Base-by-base conservation (phyloP, 1,140 invertebrate genomes). In the Stegodyphus dumicola region DNA sequence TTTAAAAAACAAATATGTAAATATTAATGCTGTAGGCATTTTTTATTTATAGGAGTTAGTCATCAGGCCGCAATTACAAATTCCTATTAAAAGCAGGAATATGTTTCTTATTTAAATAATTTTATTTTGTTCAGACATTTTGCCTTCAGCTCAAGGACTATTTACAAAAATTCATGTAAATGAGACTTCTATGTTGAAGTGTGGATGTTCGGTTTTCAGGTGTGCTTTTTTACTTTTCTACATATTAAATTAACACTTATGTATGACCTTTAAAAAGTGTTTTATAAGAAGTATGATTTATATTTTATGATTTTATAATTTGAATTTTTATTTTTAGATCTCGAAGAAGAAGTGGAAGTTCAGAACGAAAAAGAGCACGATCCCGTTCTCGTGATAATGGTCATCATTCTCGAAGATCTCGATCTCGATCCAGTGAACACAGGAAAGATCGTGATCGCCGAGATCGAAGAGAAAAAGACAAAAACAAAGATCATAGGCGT, bases 371-470 rank as follows among this genome's bases (percentile, higher is more conserved):
- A 69, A 69, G 64, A 54, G 11, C 49, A 69, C 51, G 81, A 6
- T 84, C 81, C 10, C 51, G 65, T 2, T 84, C 81, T 51, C 73
- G 51, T 15, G 81, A 85, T n/a, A 83, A 69, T 71, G 78, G 67
- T 33, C 80, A 67, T 66, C 80, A 75, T 67, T 74, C 70, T 52
- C 71, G 33, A 48, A 48, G 66, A 56, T 85, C 81, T 6, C 67
- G 81, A 69, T 85, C 81, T 6, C 60, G 18, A 13, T 85, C 81
- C 17, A 33, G 56, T 69, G 81, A 85, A 17, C 73, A 56, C 52
- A 33, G 64, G 18, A 33, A 33, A 33, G 33, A 33, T 33, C 69
- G 71, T 53, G 79, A 83, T 4, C 54, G 80, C 52, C 76, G 9
- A 54, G 73, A 85, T 17, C 65, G 15, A 54, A 53, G 11, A 53